A percentile compares a stretch with the other conserved stretches of the same genome.
Conservation (phyloP, 1,140 invertebrate genomes). For the Drosophila nikananu region DNA sequence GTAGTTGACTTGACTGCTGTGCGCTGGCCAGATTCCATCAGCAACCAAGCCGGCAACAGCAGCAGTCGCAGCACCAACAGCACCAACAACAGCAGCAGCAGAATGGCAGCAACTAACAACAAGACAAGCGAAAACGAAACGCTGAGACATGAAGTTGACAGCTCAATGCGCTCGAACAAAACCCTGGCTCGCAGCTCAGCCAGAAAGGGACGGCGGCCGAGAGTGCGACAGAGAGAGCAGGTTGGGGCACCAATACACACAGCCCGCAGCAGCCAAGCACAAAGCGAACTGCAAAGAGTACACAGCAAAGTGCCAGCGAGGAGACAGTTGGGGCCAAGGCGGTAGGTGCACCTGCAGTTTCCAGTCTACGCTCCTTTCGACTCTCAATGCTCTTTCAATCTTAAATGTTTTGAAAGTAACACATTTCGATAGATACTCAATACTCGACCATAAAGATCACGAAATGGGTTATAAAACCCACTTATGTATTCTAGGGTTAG, state of each 20-base stretch:
- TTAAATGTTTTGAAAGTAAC: neutral
- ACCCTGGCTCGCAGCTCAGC: conserved; percentile 45
- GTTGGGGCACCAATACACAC: conserved; percentile 28
- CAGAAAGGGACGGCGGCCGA: conserved; percentile 15
- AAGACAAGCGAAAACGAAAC: conserved; percentile 78
- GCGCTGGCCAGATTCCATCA: conserved; percentile 75
- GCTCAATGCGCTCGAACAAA: conserved; percentile 82
- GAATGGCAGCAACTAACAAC: conserved; percentile 40
- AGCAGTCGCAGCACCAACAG: conserved; percentile 41
- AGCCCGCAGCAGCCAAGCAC: conserved; percentile 20
- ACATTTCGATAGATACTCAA: neutral
- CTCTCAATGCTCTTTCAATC: neutral
- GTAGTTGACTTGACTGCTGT: conserved; percentile 75
- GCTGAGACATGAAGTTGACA: conserved; percentile 83
- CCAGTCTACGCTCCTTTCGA: too few relatives aligned
- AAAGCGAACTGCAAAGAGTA: conserved; percentile 37
- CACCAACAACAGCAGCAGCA: conserved; percentile 43
- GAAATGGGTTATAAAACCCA: too few relatives aligned
- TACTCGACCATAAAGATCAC: too few relatives aligned
- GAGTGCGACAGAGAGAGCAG: conserved; percentile 19
- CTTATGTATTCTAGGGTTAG: too few relatives aligned
- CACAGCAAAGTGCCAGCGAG: conserved; percentile 15
- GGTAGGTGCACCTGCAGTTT: conserved; percentile 14
- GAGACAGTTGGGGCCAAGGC: conserved; percentile 11
- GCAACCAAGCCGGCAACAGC: conserved; percentile 37